Base-by-base conservation (phyloP, 2,797 vertebrate species). In the Nyctibius grandis region DNA sequence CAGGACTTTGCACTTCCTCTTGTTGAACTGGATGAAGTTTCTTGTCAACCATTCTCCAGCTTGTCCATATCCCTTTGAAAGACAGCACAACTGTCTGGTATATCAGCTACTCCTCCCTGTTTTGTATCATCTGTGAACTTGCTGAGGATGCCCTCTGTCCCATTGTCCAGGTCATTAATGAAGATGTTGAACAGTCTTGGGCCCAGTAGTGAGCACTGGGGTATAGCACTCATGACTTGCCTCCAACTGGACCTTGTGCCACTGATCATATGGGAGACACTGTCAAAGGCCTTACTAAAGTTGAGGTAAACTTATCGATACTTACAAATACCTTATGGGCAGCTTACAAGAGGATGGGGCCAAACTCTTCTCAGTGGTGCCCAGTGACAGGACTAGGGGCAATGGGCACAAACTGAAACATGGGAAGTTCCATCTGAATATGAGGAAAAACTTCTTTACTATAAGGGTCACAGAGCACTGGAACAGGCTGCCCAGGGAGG, bases 261-360 rank as follows among this genome's bases (percentile, higher is more conserved):
- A 50, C 47, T 38, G 20, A 29, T 51, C 29, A 36, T 13, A 21
- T 11, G 4, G n/a, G 38, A 75, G 44, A 53, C 16, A n/a, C 9
- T 59, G 51, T 48, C 56, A 89, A 59, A 53, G 22, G 34, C 26
- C 51, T 69, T 48, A 5, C 23, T 74, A 22, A 69, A 77, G 45
- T 1, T 1, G 1, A 20, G 9, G 56, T 69, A 40, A 65, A 34
- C 13, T n/a, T n/a, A n/a, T n/a, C n/a, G n/a, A n/a, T n/a, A n/a
- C n/a, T n/a, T n/a, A n/a, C n/a, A n/a, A n/a, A n/a, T n/a, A n/a
- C n/a, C n/a, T n/a, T n/a, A n/a, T n/a, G n/a, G n/a, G n/a, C n/a
- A n/a, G n/a, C n/a, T n/a, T n/a, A n/a, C n/a, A n/a, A n/a, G n/a
- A n/a, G n/a, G n/a, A n/a, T n/a, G n/a, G n/a, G n/a, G n/a, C n/a